A percentile compares a stretch with the other conserved stretches of the same genome.
Evolutionary conservation across 2,888 invertebrate species (phyloP).

Genomic region (Athalia rosae): DNA sequence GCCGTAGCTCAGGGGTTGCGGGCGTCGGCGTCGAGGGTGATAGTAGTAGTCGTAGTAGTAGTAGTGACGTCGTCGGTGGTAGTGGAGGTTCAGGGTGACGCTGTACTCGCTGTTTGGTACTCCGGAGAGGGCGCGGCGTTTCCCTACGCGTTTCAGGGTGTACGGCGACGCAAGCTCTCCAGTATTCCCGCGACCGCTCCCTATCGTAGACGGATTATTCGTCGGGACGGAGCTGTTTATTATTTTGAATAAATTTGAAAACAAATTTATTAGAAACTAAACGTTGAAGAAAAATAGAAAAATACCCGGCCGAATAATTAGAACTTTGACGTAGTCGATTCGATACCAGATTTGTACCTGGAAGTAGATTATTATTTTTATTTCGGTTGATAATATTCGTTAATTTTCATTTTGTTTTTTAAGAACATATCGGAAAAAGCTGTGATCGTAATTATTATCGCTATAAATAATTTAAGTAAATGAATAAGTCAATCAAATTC

Average conservation of each 20-base stretch:
- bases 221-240: slow-evolving; percentile 9
- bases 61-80: slow-evolving; percentile 53
- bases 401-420: too few relatives aligned
- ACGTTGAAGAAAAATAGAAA: not conserved
- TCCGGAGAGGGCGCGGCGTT: slow-evolving; percentile 45
- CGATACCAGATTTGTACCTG: too few relatives aligned
- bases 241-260: not conserved
- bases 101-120: not conserved
- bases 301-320: not conserved
- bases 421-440: too few relatives aligned
- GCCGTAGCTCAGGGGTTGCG: slow-evolving; percentile 52
- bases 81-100: slow-evolving; percentile 59
- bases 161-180: slow-evolving; percentile 52
- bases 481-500: too few relatives aligned
- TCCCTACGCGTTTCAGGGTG: slow-evolving; percentile 39
- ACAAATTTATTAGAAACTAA: not conserved
- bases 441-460: too few relatives aligned
- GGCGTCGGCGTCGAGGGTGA: slow-evolving; percentile 58
- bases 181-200: slow-evolving; percentile 73
- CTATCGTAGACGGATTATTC: slow-evolving; percentile 65
- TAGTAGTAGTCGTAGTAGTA: slow-evolving; percentile 6
- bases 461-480: too few relatives aligned
- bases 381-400: too few relatives aligned
- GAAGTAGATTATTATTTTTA: too few relatives aligned
- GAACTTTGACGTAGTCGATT: not conserved